Percentiles rank a stretch among this genome's conserved stretches.
Evolutionary conservation across 2,797 vertebrate species (phyloP).

Genomic region (Vireo griseus): DNA sequence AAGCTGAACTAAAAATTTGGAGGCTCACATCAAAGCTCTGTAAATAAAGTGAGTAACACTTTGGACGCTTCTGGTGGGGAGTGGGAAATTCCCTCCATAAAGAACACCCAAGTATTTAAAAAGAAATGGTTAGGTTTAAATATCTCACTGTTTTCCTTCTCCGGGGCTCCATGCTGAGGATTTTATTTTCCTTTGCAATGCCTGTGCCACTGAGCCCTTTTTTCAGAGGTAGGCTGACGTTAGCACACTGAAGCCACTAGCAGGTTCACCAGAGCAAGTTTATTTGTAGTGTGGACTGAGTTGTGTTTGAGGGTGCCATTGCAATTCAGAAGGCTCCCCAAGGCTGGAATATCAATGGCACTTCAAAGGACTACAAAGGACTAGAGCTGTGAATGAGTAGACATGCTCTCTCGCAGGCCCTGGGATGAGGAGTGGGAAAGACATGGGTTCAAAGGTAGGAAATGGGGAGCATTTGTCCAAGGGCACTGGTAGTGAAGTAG

Average conservation of each 20-base stretch:
- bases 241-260: conserved; percentile 58
- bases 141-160: conserved; percentile 82
- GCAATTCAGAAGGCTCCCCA: conserved; percentile 59
- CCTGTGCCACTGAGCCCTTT: conserved; percentile 70
- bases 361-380: conserved; percentile 77
- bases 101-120: conserved; percentile 86
- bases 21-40: conserved; percentile 83
- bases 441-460: conserved; percentile 39
- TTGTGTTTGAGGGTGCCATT: conserved; percentile 68
- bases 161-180: conserved; percentile 79
- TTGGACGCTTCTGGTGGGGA: conserved; percentile 74
- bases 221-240: conserved; percentile 76
- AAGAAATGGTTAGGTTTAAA: conserved; percentile 81
- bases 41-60: conserved; percentile 85
- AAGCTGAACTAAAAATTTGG: conserved; percentile 78
- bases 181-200: conserved; percentile 91
- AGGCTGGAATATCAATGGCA: conserved; percentile 72
- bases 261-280: conserved; percentile 72
- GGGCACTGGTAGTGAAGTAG: not conserved
- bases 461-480: not conserved
- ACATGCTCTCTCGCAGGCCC: conserved; percentile 29
- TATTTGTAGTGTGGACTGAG: conserved; percentile 76
- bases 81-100: conserved; percentile 70
- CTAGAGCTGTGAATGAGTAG: conserved; percentile 61
- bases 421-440: not conserved